Conservation (phyloP, 1,140 invertebrate species). For the Parapsyche elsis region DNA sequence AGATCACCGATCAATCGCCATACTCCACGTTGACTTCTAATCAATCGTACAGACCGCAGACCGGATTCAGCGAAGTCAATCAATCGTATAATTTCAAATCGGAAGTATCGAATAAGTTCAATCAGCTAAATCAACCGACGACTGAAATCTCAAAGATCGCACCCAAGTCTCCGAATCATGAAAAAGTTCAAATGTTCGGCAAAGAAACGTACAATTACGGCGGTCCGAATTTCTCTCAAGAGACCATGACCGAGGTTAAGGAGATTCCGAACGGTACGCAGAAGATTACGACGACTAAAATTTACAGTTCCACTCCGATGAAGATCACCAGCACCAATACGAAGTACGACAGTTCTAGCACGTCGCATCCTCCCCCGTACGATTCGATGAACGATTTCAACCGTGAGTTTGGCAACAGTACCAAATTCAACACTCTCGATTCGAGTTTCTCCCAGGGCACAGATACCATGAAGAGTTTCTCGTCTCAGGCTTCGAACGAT, state of each 20-base stretch:
- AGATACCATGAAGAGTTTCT: constrained; percentile 62
- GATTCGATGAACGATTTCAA: constrained; percentile 66
- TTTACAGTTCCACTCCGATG: constrained; percentile 66
- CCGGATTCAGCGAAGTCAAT: constrained; percentile 47
- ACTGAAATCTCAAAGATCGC: constrained; percentile 60
- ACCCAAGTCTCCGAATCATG: constrained; percentile 43
- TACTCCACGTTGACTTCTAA: constrained; percentile 62
- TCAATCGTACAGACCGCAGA: constrained; percentile 55
- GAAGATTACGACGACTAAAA: constrained; percentile 66
- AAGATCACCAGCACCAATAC: constrained; percentile 66
- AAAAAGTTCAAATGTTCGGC: constrained; percentile 58
- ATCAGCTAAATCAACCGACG: constrained; percentile 48
- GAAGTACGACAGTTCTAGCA: constrained; percentile 60
- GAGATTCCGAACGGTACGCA: constrained; percentile 67
- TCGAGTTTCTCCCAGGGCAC: constrained; percentile 65
- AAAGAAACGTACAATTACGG: constrained; percentile 62
- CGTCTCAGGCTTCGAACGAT: constrained; percentile 42
- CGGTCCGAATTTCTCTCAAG: constrained; percentile 64
- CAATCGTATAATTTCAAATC: constrained; percentile 44
- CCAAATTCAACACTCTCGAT: constrained; percentile 63
- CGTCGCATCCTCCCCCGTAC: constrained; percentile 59
- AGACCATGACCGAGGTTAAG: constrained; percentile 66
- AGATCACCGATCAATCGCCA: constrained; percentile 61
- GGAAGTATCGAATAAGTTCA: constrained; percentile 38
- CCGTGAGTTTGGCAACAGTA: constrained; percentile 62